A percentile compares a stretch with the other conserved stretches of the same genome.
phyloP scores from a whole-genome alignment of 2,797 vertebrate genomes.

The Sebastes nivosus region DNA sequence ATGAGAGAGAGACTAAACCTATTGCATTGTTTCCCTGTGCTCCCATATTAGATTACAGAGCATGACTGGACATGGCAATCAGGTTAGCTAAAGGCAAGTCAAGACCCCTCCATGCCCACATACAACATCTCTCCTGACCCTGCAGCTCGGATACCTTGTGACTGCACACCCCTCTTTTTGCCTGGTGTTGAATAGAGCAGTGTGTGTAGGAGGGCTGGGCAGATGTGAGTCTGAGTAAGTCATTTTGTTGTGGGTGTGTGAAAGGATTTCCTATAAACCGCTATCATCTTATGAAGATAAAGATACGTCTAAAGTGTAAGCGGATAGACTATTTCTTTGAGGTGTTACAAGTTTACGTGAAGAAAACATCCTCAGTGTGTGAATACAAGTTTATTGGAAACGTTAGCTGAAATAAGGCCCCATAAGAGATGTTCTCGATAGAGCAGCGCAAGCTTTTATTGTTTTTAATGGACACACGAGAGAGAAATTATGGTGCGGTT shows the following conservation, averaged over 20 bases:
- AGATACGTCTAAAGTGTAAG: background rate
- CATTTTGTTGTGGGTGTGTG: slow-evolving; percentile 11
- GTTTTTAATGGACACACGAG: slow-evolving; percentile 30
- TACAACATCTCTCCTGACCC: slow-evolving; percentile 30
- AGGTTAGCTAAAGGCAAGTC: slow-evolving; percentile 59
- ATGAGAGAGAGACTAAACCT: slow-evolving; percentile 34
- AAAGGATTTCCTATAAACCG: background rate
- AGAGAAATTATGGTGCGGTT: background rate
- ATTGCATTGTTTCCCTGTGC: slow-evolving; percentile 65
- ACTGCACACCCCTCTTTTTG: slow-evolving; percentile 22
- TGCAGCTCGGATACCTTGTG: slow-evolving; percentile 42
- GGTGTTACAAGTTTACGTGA: background rate
- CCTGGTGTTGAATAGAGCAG: slow-evolving; percentile 13
- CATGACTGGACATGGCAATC: slow-evolving; percentile 68
- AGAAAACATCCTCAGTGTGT: background rate
- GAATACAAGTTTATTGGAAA: background rate
- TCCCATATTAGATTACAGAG: slow-evolving; percentile 72
- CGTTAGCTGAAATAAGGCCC: background rate
- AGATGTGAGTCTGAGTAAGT: slow-evolving; percentile 4
- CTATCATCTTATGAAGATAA: background rate
- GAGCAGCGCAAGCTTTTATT: background rate
- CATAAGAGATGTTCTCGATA: background rate
- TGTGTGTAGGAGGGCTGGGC: slow-evolving; percentile 8
- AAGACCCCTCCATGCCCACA: slow-evolving; percentile 19
- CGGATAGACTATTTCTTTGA: background rate